Evolutionary conservation across 2,888 invertebrate species (phyloP).

Genomic region (Drosophila anomelani): DNA sequence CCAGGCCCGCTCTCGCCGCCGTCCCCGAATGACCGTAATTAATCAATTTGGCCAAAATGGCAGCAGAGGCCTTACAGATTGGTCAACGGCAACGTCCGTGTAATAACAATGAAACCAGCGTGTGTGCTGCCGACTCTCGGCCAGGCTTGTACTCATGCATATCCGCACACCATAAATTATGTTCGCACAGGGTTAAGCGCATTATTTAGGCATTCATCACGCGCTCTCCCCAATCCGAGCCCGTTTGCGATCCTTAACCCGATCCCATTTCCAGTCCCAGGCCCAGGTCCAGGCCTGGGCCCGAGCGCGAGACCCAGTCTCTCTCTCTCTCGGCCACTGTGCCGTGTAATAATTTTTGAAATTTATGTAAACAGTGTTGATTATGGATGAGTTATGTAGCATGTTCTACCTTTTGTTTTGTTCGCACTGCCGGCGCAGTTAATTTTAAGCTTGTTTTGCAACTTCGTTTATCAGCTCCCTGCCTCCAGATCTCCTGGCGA

Average conservation of each 20-base stretch:
- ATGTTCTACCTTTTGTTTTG: constrained; percentile 71
- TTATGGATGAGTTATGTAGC: constrained; percentile 79
- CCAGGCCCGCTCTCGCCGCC: constrained; percentile 27
- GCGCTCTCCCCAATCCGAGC: constrained; percentile 48
- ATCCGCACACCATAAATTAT: constrained; percentile 82
- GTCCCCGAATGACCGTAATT: constrained; percentile 74
- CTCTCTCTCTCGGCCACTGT: constrained; percentile 33
- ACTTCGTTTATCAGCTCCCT: constrained; percentile 41
- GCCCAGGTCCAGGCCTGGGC: constrained; percentile 2
- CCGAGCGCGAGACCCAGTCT: constrained; percentile 17
- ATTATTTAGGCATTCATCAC: constrained; percentile 81
- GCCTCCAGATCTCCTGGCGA: constrained; percentile 16
- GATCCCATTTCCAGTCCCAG: constrained; percentile 24
- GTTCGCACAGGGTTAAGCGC: constrained; percentile 83
- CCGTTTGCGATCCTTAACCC: constrained; percentile 12
- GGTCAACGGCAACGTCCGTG: constrained; percentile 74
- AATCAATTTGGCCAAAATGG: constrained; percentile 79
- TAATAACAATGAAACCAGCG: constrained; percentile 79
- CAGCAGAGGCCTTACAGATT: constrained; percentile 52
- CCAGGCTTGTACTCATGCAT: constrained; percentile 60
- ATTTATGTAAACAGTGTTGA: constrained; percentile 80
- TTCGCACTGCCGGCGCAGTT: constrained; percentile 66
- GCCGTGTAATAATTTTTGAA: constrained; percentile 77
- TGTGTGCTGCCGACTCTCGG: constrained; percentile 47
- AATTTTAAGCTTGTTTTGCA: constrained; percentile 73